Base-by-base conservation (phyloP, 1,140 invertebrate genomes). In the Lepidurus apus region DNA sequence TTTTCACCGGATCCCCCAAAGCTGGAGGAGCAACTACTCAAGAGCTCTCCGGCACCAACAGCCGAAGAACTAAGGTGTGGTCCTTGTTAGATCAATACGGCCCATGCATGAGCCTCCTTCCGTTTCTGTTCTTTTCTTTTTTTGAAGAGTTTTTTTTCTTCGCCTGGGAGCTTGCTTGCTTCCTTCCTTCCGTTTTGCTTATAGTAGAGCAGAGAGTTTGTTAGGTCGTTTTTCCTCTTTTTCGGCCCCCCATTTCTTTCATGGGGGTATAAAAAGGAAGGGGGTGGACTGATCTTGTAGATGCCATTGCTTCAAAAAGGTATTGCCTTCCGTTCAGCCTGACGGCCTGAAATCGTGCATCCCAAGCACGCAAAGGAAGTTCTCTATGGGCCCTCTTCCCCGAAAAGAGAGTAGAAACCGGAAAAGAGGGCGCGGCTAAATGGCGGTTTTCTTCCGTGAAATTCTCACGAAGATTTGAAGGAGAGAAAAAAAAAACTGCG, bases 1-100 rank as follows among this genome's bases (percentile, higher is more conserved):
- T 65, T 65, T 65, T 65, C 53, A 65, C 53, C 53, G 53, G 53
- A 65, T 65, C 53, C 21, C 53, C 53, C 21, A 65, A 17, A 65
- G 53, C 53, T 65, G 53, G 53, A 65, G 53, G 53, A 65, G 53
- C 53, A 65, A 65, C 53, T 65, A 65, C 53, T 65, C 53, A 65
- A 65, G 53, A 65, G 53, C 53, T 65, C 53, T 65, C 53, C 53
- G 21, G 53, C 53, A 65, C 53, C 53, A 65, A 65, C 53, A 65
- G 21, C 53, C 53, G 53, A 65, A 65, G 53, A 65, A 65, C 53
- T 65, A 65, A 65, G 53, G 53, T 65, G 53, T 65, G 53, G 53
- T 65, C 21, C 53, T 65, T 65, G 53, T 65, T 65, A 65, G 53
- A 65, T 65, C 53, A 65, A 65, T 65, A 65, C 53, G 53, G 53